Percentiles rank a stretch among this genome's conserved stretches.
Conservation (phyloP, 2,113 vertebrate species). For the Mellivora capensis region DNA sequence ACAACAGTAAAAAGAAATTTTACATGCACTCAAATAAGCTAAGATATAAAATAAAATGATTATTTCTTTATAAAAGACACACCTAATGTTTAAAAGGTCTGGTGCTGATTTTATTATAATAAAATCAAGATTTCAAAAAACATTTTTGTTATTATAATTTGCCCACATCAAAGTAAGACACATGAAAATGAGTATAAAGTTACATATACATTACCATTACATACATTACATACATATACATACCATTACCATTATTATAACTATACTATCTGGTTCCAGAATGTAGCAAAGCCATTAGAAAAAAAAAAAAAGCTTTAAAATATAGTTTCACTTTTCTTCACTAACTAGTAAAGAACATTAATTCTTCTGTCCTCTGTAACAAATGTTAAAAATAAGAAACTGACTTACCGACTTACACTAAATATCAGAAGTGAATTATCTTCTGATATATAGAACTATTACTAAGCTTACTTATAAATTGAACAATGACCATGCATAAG, state of each 20-base stretch:
- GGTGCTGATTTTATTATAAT: background rate
- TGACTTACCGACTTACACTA: background rate
- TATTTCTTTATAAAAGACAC: slow-evolving; percentile 9
- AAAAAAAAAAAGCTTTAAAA: background rate
- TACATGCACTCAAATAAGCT: background rate
- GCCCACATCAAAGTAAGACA: background rate
- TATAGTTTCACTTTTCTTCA: background rate
- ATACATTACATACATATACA: too few relatives aligned
- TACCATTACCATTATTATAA: background rate
- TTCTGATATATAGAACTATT: background rate
- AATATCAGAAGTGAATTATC: background rate
- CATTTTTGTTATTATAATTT: background rate
- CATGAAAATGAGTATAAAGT: background rate
- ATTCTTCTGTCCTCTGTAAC: background rate
- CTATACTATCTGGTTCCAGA: background rate
- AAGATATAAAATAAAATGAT: background rate
- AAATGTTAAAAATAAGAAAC: background rate
- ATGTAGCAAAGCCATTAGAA: background rate
- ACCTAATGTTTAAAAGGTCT: background rate
- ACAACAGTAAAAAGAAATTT: background rate
- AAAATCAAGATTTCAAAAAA: background rate
- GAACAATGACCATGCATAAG: background rate
- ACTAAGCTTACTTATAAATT: background rate
- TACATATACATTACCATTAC: background rate
- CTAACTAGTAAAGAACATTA: background rate